These are phyloP conservation scores for Zapus hudsonius DNA, from an alignment of 2,113 vertebrate genomes.

Conservation along the genomic window DNA sequence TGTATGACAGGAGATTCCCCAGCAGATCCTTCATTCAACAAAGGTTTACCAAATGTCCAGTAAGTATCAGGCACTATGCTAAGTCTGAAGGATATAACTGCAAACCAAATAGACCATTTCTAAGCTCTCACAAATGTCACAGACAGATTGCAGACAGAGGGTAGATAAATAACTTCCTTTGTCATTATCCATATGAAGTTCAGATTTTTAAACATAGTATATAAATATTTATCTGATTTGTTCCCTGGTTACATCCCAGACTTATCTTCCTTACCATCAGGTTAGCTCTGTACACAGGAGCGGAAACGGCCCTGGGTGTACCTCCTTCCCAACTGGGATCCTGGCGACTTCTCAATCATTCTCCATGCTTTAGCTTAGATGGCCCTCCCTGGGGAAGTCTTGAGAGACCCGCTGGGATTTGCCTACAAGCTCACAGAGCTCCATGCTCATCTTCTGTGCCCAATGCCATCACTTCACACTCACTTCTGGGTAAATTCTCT, in stretches of 20 bases:
- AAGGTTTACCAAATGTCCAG: neutral
- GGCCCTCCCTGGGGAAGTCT: neutral
- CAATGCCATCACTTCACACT: neutral
- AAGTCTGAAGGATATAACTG: too few species aligned
- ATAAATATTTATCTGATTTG: neutral
- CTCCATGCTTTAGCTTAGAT: neutral
- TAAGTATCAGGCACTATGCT: neutral
- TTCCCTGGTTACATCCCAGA: neutral
- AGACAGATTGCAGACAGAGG: neutral
- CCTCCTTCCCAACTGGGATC: fast-evolving
- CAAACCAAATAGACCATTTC: neutral
- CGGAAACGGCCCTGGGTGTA: fast-evolving
- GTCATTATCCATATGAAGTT: neutral
- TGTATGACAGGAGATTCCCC: neutral
- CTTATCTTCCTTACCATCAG: neutral
- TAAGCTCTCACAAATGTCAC: neutral
- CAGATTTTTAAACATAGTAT: neutral
- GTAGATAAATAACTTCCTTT: neutral
- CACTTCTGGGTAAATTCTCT: neutral
- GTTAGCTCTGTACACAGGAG: neutral
- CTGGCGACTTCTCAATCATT: neutral
- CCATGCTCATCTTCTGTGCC: fast-evolving
- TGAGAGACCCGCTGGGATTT: neutral
- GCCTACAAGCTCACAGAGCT: fast-evolving
- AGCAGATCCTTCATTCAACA: neutral